Evolutionary conservation across 2,113 vertebrate genomes (phyloP).

Genomic region (Orthonyx spaldingii): DNA sequence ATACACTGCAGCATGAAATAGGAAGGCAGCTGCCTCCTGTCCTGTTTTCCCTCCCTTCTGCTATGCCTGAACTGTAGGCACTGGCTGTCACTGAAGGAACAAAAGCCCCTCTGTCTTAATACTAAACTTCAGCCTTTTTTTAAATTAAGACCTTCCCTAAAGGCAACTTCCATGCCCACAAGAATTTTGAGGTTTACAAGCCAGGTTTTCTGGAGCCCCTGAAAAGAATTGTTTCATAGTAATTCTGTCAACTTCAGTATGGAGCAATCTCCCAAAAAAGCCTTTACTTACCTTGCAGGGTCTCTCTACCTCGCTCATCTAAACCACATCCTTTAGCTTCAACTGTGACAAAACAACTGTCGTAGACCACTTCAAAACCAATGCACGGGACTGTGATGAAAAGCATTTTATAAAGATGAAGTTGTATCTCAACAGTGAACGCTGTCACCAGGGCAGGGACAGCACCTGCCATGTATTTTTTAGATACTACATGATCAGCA

Average conservation of each 20-base stretch:
- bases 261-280: not conserved
- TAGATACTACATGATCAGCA: not conserved
- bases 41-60: not conserved
- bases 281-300: not conserved
- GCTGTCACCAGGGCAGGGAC: fast-evolving
- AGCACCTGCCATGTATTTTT: not conserved
- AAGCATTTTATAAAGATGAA: not conserved
- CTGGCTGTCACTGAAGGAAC: not conserved
- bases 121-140: not conserved
- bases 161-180: fast-evolving
- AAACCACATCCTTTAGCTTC: not conserved
- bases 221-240: not conserved
- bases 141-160: not conserved
- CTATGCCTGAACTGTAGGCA: not conserved
- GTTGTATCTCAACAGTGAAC: not conserved
- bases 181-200: not conserved
- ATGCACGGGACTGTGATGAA: fast-evolving
- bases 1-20: fast-evolving
- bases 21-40: not conserved
- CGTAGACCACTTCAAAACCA: not conserved
- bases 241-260: not conserved
- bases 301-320: not conserved
- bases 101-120: not conserved
- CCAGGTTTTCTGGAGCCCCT: not conserved
- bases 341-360: not conserved